Evolutionary conservation across 2,113 vertebrate species (phyloP).

Genomic region (Brachypteracias leptosomus): DNA sequence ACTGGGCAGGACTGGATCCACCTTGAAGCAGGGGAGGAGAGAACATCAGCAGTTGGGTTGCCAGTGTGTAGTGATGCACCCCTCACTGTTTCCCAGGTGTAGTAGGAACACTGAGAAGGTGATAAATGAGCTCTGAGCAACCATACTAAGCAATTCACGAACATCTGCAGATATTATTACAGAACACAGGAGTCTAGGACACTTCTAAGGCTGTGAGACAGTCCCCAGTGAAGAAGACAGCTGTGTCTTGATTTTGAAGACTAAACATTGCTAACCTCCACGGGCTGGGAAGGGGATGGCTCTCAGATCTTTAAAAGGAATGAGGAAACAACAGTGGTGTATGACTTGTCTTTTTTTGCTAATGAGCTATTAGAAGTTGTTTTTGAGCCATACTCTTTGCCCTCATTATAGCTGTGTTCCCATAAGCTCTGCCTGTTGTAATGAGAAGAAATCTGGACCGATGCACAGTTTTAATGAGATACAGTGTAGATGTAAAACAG

Average conservation of each 20-base stretch:
- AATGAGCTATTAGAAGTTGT: slow-evolving; percentile 74
- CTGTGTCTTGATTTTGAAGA: background rate
- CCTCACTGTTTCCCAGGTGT: background rate
- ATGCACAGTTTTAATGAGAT: slow-evolving; percentile 66
- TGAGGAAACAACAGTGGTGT: slow-evolving; percentile 10
- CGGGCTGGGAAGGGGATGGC: background rate
- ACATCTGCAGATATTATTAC: background rate
- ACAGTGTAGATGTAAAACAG: slow-evolving; percentile 36
- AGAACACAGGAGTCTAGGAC: background rate
- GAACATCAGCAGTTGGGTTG: background rate
- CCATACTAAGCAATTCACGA: background rate
- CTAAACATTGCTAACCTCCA: background rate
- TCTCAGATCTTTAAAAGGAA: slow-evolving; percentile 63
- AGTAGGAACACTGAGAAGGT: background rate
- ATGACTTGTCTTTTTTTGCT: slow-evolving; percentile 64
- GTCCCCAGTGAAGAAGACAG: background rate
- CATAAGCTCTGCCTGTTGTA: slow-evolving; percentile 64
- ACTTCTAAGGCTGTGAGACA: background rate
- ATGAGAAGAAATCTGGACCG: slow-evolving; percentile 56
- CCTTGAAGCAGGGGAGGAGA: background rate
- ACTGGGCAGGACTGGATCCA: fast-evolving
- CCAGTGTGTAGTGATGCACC: background rate
- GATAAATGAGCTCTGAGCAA: background rate
- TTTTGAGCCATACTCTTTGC: slow-evolving; percentile 67
- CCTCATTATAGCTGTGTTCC: slow-evolving; percentile 70